A percentile compares a stretch with the other conserved stretches of the same genome.
These are phyloP conservation scores for Pterocles orientalis DNA, from an alignment of 2,113 vertebrate genomes.

Conservation along the genomic window DNA sequence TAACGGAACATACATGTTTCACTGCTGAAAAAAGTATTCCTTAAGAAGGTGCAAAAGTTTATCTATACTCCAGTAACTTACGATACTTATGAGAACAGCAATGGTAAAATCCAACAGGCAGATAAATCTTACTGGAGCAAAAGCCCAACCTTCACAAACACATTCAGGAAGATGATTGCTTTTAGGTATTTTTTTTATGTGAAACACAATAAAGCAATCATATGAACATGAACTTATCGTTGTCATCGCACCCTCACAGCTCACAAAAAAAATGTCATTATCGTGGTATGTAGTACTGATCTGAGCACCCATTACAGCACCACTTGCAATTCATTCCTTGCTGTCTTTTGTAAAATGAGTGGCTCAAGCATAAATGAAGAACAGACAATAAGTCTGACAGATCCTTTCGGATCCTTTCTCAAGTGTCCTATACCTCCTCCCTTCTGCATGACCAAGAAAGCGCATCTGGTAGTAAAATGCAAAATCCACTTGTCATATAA, in stretches of 20 bases:
- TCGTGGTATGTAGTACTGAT: not conserved
- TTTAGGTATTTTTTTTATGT: not conserved
- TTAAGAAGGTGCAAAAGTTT: not conserved
- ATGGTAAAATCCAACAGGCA: not conserved
- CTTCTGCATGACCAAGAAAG: not conserved
- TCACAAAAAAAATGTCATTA: not conserved
- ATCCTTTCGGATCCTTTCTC: not conserved
- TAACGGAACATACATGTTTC: not conserved
- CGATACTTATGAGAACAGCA: not conserved
- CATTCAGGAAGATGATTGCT: not conserved
- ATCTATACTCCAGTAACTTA: not conserved
- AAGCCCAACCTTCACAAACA: not conserved
- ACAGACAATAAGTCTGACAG: not conserved
- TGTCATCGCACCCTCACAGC: not conserved
- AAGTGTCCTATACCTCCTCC: not conserved
- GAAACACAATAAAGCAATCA: not conserved
- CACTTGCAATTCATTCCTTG: not conserved
- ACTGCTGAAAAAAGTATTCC: not conserved
- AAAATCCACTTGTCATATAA: not conserved
- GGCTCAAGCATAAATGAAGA: not conserved
- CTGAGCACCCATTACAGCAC: rapidly evolving
- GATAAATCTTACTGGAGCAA: not conserved
- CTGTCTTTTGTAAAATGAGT: not conserved
- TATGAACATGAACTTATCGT: not conserved
- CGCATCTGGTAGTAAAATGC: not conserved